These are phyloP conservation scores for Melopsittacus undulatus DNA, from an alignment of 2,797 vertebrate genomes.

Conservation along the genomic window DNA sequence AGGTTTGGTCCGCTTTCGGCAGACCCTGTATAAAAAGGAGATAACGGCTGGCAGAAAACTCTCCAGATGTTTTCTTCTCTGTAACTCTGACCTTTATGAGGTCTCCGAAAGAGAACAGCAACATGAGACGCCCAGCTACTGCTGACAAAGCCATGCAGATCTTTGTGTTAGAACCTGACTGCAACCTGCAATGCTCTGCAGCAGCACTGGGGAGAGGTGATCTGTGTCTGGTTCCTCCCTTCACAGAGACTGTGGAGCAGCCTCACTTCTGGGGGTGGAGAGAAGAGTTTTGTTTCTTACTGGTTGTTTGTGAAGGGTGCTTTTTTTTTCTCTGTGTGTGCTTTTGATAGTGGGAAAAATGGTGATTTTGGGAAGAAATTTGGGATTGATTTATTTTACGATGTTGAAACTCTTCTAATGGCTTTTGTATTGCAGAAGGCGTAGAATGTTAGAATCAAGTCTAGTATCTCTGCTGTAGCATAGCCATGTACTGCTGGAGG, in stretches of 20 bases:
- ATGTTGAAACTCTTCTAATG: neutral
- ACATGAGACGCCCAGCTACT: fast-evolving
- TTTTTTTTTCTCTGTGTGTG: neutral
- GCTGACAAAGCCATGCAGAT: fast-evolving
- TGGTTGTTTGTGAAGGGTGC: neutral
- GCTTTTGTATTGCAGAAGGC: neutral
- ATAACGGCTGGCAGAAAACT: neutral
- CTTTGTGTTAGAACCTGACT: fast-evolving
- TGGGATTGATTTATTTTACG: neutral
- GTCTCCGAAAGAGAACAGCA: neutral
- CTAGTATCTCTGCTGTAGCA: neutral
- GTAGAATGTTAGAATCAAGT: neutral
- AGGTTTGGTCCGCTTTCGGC: neutral
- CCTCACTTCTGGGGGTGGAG: neutral
- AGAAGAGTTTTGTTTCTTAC: neutral
- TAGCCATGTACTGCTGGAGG: neutral
- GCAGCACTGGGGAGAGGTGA: fast-evolving
- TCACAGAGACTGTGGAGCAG: neutral
- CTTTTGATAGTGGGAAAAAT: neutral
- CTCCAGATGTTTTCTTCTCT: neutral
- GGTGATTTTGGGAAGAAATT: neutral
- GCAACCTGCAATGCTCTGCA: neutral
- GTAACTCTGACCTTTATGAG: neutral
- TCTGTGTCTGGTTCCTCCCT: neutral
- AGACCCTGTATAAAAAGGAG: neutral